Evolutionary conservation across 1,140 invertebrate genomes (phyloP), one percentile per base, ranked within the genome.

Genomic region (Drosophila repleta): DNA sequence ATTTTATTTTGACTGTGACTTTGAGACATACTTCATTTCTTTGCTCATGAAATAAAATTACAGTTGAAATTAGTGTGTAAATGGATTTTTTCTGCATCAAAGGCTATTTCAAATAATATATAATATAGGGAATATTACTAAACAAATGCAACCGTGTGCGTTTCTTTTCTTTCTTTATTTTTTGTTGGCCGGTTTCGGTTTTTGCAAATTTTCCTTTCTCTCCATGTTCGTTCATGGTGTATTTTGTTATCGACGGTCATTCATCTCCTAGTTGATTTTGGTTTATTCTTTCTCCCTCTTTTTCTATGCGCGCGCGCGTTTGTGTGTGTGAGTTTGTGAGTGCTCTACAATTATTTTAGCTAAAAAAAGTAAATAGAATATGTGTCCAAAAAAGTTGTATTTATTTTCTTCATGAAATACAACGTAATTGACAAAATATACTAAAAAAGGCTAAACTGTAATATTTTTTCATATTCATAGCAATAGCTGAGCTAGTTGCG

Each of bases 181-280:
- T 65, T 72, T 68, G 57, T 61, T 41, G 74, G 70, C 74, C 74
- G 74, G 74, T 75, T 72, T 75, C 65, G 67, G 76, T 79, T 76
- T 56, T 80, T 39, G 71, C 75, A 73, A 75, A 77, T 85, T 74
- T 74, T 67, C 55, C 20, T 76, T 37, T 76, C 65, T 74, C 60
- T 69, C 56, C 58, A 73, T 79, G 52, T 81, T 76, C 55, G 76
- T 41, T 51, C 60, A 73, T 76, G 76, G 70, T 73, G 62, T 68
- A 79, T 79, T 81, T 81, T 79, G 76, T 84, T 84, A 84, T 84
- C 73, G 81, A 84, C 74, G 81, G 81, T 85, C 81, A 84, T 84
- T 84, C 81, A 84, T 84, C 80, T 84, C 63, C 81, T 80, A 79
- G 65, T 84, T 70, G 81, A 77, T 85, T 84, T 85, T 85, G 68